Evolutionary conservation across 1,140 invertebrate species (phyloP).

Genomic region (Leptopilina clavipes): DNA sequence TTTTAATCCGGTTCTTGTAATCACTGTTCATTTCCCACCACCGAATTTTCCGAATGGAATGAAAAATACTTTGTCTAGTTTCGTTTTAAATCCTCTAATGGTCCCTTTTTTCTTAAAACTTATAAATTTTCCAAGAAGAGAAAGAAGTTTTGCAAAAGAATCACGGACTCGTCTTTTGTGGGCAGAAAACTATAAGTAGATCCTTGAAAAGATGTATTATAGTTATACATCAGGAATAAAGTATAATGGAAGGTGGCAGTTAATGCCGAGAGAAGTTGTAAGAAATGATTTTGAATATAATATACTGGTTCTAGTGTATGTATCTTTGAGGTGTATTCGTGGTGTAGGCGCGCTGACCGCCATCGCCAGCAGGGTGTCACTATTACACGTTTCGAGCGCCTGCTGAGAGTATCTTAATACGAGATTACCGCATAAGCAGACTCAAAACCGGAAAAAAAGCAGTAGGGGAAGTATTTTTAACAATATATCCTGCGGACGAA

Average conservation of each 20-base stretch:
- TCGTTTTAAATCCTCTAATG: no score
- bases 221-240: neutral
- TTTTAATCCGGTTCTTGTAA: no score
- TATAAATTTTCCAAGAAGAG: no score
- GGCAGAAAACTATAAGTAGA: neutral
- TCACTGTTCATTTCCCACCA: no score
- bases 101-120: no score
- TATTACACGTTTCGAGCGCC: constrained; percentile 6
- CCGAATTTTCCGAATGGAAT: no score
- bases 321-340: neutral
- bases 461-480: constrained; percentile 4
- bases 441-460: neutral
- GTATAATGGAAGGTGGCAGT: neutral
- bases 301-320: neutral
- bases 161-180: no score
- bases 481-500: neutral
- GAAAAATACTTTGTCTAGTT: no score
- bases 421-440: constrained; percentile 21
- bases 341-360: constrained; percentile 15
- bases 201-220: neutral
- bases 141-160: no score
- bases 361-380: constrained; percentile 27
- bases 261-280: neutral
- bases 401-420: constrained; percentile 34
- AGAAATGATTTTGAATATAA: constrained; percentile 3